These are phyloP conservation scores for Orestias chungarensis DNA, from an alignment of 2,797 vertebrate species.

Conservation along the genomic window DNA sequence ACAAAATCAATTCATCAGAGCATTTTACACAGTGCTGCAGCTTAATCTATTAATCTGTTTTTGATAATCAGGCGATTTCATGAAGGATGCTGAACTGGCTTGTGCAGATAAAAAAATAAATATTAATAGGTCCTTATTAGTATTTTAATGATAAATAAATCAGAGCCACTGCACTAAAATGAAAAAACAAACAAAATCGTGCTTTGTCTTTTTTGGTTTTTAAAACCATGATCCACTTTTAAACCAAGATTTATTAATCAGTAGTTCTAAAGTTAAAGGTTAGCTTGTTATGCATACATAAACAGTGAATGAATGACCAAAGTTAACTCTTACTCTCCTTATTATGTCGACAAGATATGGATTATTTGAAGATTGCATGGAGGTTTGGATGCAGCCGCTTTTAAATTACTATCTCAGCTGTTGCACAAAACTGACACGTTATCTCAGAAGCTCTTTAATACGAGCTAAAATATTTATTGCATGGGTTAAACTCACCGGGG, in stretches of 20 bases:
- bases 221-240: neutral
- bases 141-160: too few relatives aligned
- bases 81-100: too few relatives aligned
- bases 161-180: too few relatives aligned
- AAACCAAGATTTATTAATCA: neutral
- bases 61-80: too few relatives aligned
- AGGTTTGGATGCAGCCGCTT: neutral
- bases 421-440: neutral
- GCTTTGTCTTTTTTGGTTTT: neutral
- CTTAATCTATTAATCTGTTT: too few relatives aligned
- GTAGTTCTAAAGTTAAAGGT: neutral
- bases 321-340: neutral
- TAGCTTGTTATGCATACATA: neutral
- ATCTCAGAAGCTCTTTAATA: slow-evolving; percentile 5
- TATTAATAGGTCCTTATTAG: too few relatives aligned
- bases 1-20: neutral
- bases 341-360: neutral
- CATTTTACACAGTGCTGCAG: neutral
- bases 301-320: neutral
- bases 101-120: too few relatives aligned
- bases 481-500: slow-evolving; percentile 6
- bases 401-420: neutral
- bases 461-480: slow-evolving; percentile 11
- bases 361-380: neutral
- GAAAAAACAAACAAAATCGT: too few relatives aligned